Evolutionary conservation across 2,888 invertebrate genomes (phyloP), one percentile per base, ranked within the genome.

Genomic region (Mesochorus sp.): DNA sequence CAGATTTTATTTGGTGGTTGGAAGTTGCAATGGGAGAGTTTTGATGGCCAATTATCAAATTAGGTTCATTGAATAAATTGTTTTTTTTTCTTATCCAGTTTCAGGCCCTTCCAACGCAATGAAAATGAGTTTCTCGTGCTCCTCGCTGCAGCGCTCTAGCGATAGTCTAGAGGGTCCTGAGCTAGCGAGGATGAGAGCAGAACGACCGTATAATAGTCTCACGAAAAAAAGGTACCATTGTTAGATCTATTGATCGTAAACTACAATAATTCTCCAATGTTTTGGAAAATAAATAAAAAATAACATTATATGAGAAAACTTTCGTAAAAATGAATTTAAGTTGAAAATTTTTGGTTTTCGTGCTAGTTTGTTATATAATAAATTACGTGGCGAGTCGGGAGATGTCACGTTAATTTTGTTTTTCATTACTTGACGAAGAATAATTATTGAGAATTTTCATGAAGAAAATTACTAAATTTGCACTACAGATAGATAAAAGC

Each of bases 121-220:
- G 94, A 95, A 95, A 92, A 94, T 94, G 91, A 95, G 95, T 91
- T 95, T 95, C 91, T 97, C 97, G 85, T 93, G 97, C 92, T 95
- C 96, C 88, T 96, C 96, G 87, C 93, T 97, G 91, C 94, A 95
- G 85, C 95, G 94, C 86, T 93, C 93, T 88, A 92, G 93, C 85
- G 91, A 91, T 34, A 92, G 92, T 84, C 87, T 90, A 87, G 92
- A 92, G 86, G 90, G 91, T 84, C 89, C 91, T 76, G 91, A 90
- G 84, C 91, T 91, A 80, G 91, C 89, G 86, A 90, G 88, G 82
- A 87, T 90, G 76, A 89, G 89, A 80, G 86, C 92, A 74, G 95
- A 96, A 91, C 93, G 96, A 89, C 95, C 95, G 59, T 97, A 96
- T 91, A 96, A 96, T 92, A 96, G 96, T 92, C 94, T 97, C 85